Percentiles rank a stretch among this genome's conserved stretches.
These are phyloP conservation scores for Biston stratarius DNA, from an alignment of 2,888 invertebrate species.

Conservation along the genomic window DNA sequence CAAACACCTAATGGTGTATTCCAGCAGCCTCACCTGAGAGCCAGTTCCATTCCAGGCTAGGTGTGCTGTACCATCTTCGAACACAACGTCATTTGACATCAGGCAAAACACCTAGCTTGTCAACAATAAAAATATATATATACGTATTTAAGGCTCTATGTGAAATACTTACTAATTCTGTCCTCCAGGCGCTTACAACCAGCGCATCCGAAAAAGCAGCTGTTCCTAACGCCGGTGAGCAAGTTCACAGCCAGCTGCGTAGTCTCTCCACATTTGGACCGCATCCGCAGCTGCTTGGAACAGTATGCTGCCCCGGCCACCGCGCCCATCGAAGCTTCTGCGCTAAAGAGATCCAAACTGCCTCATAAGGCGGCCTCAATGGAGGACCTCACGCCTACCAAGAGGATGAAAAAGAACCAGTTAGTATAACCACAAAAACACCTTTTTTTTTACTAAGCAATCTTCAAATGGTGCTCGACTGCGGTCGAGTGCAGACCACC, in stretches of 20 bases:
- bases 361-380: slow-evolving; percentile 75
- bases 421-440: slow-evolving; percentile 35
- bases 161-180: no score
- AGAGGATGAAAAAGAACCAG: slow-evolving; percentile 62
- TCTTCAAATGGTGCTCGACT: no score
- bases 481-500: no score
- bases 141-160: no score
- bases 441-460: no score
- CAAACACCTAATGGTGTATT: no score
- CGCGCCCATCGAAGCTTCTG: background rate
- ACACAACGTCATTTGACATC: no score
- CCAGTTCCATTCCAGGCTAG: no score
- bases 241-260: slow-evolving; percentile 71
- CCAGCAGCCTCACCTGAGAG: no score
- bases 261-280: slow-evolving; percentile 60
- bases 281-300: slow-evolving; percentile 71
- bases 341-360: slow-evolving; percentile 53
- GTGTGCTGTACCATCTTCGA: no score
- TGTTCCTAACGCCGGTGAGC: slow-evolving; percentile 75
- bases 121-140: no score
- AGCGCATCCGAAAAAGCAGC: slow-evolving; percentile 73
- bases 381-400: slow-evolving; percentile 79
- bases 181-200: slow-evolving; percentile 66
- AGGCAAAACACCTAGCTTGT: no score
- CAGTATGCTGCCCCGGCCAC: slow-evolving; percentile 52